Conservation (phyloP, 1,140 invertebrate genomes). For the Nasonia vitripennis region DNA sequence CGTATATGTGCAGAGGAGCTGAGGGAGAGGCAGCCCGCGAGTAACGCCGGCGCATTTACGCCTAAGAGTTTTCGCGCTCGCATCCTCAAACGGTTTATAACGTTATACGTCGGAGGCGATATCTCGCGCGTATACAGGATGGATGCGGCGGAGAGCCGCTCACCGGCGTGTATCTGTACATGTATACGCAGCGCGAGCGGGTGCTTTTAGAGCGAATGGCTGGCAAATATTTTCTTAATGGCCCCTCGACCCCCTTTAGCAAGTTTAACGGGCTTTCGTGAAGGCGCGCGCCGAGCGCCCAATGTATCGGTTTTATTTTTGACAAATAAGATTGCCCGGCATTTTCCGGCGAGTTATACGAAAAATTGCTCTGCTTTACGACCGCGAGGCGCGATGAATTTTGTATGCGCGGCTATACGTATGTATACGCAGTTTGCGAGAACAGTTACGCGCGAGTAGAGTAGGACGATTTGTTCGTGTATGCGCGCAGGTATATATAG, state of each 20-base stretch:
- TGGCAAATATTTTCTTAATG: conserved; percentile 34
- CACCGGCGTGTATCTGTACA: not conserved
- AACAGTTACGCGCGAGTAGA: not conserved
- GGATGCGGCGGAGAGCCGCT: not conserved
- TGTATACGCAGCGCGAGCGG: not conserved
- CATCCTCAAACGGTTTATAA: not conserved
- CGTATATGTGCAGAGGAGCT: too few species aligned
- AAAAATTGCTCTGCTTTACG: not conserved
- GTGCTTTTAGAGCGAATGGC: conserved; percentile 38
- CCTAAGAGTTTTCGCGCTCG: conserved; percentile 15
- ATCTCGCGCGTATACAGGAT: not conserved
- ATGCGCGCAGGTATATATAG: too few species aligned
- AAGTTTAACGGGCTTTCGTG: not conserved
- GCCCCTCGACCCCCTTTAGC: not conserved
- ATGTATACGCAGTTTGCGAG: not conserved
- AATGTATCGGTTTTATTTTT: not conserved
- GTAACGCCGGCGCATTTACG: not conserved
- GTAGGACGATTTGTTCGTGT: not conserved
- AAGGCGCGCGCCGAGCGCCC: not conserved
- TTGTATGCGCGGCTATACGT: not conserved
- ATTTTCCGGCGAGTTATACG: not conserved
- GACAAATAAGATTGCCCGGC: not conserved
- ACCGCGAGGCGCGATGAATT: not conserved
- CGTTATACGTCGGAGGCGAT: not conserved
- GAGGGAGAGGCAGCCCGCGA: too few species aligned